Percentiles rank a stretch among this genome's conserved stretches.
phyloP scores from a whole-genome alignment of 2,113 vertebrate species.

The Cygnus atratus region DNA sequence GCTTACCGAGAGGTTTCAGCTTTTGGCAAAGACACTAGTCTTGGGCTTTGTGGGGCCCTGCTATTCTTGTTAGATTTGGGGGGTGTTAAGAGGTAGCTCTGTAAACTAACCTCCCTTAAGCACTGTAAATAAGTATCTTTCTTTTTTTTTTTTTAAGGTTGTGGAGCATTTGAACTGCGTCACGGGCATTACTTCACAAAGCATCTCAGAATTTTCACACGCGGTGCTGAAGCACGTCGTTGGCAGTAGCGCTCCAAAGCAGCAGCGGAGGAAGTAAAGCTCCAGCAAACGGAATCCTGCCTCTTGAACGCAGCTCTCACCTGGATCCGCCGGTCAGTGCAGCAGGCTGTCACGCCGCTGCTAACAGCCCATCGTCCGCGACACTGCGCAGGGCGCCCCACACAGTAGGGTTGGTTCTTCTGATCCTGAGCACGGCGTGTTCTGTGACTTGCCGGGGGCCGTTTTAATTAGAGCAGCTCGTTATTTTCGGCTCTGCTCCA shows the following conservation, averaged over 20 bases:
- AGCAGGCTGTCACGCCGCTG: rapidly evolving
- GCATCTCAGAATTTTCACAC: slow-evolving; percentile 82
- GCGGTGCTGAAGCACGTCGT: slow-evolving; percentile 79
- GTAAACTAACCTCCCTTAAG: background rate
- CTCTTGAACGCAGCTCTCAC: background rate
- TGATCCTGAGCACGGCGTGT: background rate
- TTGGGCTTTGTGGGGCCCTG: background rate
- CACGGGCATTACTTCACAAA: slow-evolving; percentile 86
- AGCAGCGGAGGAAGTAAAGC: background rate
- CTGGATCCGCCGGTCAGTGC: rapidly evolving
- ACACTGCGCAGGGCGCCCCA: background rate
- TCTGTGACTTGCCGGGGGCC: background rate
- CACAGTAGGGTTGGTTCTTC: rapidly evolving
- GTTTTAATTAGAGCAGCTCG: rapidly evolving
- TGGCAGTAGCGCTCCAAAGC: background rate
- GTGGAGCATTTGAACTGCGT: slow-evolving; percentile 84
- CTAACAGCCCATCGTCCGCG: background rate
- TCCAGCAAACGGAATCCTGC: background rate
- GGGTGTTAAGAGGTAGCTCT: background rate
- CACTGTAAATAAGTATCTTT: background rate
- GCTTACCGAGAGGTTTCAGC: background rate
- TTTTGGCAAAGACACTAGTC: background rate
- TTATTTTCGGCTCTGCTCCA: rapidly evolving
- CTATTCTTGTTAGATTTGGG: background rate
- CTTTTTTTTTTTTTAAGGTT: slow-evolving; percentile 71